Base-by-base conservation (phyloP, 2,113 vertebrate species). In the Engraulis encrasicolus region DNA sequence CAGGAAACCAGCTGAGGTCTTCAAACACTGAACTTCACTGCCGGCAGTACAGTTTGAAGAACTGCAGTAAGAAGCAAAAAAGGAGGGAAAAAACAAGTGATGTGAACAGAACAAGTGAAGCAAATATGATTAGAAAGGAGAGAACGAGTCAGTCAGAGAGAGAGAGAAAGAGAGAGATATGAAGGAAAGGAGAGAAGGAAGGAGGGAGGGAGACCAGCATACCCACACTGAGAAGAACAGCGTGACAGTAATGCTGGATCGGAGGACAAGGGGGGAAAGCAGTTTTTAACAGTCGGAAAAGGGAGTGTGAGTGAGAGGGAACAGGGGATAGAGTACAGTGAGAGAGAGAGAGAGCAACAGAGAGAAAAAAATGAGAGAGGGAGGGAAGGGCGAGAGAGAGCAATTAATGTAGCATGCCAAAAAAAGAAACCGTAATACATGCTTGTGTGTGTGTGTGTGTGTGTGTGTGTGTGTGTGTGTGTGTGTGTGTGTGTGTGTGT, bases 291-390 rank as follows among this genome's bases (percentile, higher is more conserved):
- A 78, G 79, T 81, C 85, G 81, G 50, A 82, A 79, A 61, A 80
- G 83, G 27, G 83, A 19, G 80, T 83, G 80, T 78, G 74, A 77
- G 80, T 85, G 83, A 78, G 85, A 86, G 52, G 37, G 71, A 78
- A 74, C 50, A 54, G 81, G 84, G 84, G 61, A 79, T 81, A 34
- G 40, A 66, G 38, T 54, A 82, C 80, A 86, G 80, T 84, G 58
- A 54, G 78, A 79, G 89, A 91, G 92, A 83, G 82, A 83, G 61
- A 84, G 23, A 83, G 82, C 78, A 40, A 79, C 85, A 78, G 82
- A 50, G 34, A 80, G 79, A 71, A 31, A 14, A 31, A 34, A 31
- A 23, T 3, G 40, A 45, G 82, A 50, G 34, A 80, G 79, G 31
- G 66, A 14, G 66, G 17, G 66, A 23, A n/a, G 18, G n/a, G 54